Evolutionary conservation across 2,113 vertebrate genomes (phyloP).

Genomic region (Crotalus tigris): DNA sequence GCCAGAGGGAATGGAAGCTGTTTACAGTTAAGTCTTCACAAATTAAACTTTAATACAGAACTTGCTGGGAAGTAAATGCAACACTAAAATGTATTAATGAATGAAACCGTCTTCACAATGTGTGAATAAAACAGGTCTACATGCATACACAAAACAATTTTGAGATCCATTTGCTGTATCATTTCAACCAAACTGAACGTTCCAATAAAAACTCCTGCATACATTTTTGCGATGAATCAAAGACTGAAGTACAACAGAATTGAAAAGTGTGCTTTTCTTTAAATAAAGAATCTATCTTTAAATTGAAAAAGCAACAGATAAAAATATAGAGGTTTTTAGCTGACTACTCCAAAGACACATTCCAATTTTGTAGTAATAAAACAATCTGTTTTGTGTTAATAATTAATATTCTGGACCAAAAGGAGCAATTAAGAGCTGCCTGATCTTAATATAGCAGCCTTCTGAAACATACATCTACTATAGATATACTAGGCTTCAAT

Average conservation of each 20-base stretch:
- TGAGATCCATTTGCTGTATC: background rate
- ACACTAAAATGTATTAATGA: background rate
- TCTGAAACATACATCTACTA: background rate
- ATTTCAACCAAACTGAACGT: background rate
- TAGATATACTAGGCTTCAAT: background rate
- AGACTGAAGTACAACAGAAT: background rate
- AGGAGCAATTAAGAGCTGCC: background rate
- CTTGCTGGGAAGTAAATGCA: background rate
- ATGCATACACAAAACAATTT: background rate
- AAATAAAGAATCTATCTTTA: background rate
- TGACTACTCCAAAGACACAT: fast-evolving
- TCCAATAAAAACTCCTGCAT: background rate
- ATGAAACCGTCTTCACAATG: background rate
- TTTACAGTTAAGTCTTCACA: background rate
- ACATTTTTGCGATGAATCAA: background rate
- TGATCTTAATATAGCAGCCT: background rate
- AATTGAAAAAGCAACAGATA: background rate
- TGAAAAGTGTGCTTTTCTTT: background rate
- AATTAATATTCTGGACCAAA: background rate
- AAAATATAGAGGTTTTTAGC: background rate
- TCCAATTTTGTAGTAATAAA: background rate
- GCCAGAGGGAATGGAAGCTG: background rate
- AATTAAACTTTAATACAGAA: background rate
- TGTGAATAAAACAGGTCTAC: background rate
- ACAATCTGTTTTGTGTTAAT: background rate